Evolutionary conservation across 30 jellyfish, hydroid and myxozoan species (phyloP).

Genomic region (Mastigias papua): DNA sequence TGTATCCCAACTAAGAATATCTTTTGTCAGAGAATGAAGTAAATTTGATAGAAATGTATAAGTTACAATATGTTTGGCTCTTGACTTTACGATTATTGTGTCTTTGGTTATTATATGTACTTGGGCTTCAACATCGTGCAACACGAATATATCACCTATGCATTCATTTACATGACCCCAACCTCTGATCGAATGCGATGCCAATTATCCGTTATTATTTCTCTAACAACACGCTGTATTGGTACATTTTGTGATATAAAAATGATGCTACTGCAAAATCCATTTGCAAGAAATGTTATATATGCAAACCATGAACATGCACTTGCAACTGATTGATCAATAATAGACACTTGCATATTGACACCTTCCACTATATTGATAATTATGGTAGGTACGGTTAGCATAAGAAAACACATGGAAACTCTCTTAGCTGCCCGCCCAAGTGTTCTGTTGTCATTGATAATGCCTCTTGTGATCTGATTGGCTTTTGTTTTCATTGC

Average conservation of each 20-base stretch:
- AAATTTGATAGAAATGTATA: no score
- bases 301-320: neutral
- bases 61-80: no score
- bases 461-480: neutral
- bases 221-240: neutral
- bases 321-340: neutral
- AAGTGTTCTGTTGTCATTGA: neutral
- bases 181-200: neutral
- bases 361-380: neutral
- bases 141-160: no score
- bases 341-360: neutral
- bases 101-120: no score
- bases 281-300: neutral
- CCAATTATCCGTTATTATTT: neutral
- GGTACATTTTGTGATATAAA: conserved; percentile 3
- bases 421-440: neutral
- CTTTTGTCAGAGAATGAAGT: no score
- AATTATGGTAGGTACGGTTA: neutral
- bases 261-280: neutral
- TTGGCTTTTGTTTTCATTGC: neutral
- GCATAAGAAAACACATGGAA: neutral
- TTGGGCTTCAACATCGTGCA: no score
- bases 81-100: no score
- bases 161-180: neutral
- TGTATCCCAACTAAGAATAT: no score